These are phyloP conservation scores for Pardosa pseudoannulata DNA, from an alignment of 2,888 invertebrate species.

Conservation along the genomic window DNA sequence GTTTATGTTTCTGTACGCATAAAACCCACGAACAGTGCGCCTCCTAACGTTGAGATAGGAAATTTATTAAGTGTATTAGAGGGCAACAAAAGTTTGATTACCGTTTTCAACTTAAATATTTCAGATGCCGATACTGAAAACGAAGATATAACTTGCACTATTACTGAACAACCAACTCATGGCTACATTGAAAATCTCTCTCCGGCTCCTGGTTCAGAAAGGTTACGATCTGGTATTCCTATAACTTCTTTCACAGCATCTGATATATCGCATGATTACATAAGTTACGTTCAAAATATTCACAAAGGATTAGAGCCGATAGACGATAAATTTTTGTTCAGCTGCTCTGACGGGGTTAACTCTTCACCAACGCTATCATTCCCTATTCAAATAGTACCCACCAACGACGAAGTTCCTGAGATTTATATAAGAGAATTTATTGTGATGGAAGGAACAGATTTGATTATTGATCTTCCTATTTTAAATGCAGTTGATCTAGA, in stretches of 20 bases:
- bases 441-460: conserved; percentile 77
- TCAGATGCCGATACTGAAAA: conserved; percentile 77
- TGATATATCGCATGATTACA: conserved; percentile 76
- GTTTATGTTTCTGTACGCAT: conserved; percentile 76
- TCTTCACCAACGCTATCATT: conserved; percentile 75
- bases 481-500: conserved; percentile 77
- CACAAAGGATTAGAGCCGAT: conserved; percentile 77
- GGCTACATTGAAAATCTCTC: conserved; percentile 78
- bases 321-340: conserved; percentile 76
- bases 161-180: conserved; percentile 76
- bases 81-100: conserved; percentile 76
- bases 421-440: conserved; percentile 77
- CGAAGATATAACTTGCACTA: conserved; percentile 76
- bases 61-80: conserved; percentile 76
- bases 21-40: conserved; percentile 76
- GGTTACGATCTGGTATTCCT: conserved; percentile 76
- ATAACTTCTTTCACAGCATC: conserved; percentile 76
- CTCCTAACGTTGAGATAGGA: conserved; percentile 76
- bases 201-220: conserved; percentile 77
- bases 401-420: conserved; percentile 78
- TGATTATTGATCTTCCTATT: conserved; percentile 77
- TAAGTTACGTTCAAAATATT: conserved; percentile 78
- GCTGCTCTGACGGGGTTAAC: conserved; percentile 78
- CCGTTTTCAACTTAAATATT: conserved; percentile 75
- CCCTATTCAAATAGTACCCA: conserved; percentile 76